phyloP scores from a whole-genome alignment of 2,888 invertebrate species.

The Mesoligia furuncula region DNA sequence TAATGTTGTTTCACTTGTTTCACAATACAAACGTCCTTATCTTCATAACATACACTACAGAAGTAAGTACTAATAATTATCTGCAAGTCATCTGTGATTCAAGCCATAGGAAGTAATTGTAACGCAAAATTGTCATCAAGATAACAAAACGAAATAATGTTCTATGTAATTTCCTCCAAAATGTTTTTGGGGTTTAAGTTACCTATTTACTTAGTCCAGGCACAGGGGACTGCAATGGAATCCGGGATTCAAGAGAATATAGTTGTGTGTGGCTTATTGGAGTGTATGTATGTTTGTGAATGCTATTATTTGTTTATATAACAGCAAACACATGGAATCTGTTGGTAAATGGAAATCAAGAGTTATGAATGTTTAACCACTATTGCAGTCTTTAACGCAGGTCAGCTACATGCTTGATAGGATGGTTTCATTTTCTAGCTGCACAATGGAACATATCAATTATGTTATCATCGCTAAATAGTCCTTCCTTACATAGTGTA shows the following conservation, averaged over 20 bases:
- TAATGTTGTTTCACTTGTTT: background rate
- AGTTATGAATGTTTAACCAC: constrained; percentile 13
- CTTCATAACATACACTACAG: constrained; percentile 32
- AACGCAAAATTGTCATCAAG: background rate
- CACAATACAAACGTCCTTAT: constrained; percentile 30
- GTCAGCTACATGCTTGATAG: constrained; percentile 12
- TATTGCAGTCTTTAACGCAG: constrained; percentile 1
- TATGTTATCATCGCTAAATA: background rate
- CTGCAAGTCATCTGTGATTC: constrained; percentile 28
- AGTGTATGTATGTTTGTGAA: constrained; percentile 1
- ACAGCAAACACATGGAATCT: constrained; percentile 25
- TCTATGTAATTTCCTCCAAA: background rate
- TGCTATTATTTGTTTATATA: constrained; percentile 28
- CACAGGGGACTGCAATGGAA: background rate
- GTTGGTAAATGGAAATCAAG: constrained; percentile 4
- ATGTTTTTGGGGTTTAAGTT: background rate
- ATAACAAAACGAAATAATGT: constrained; percentile 4
- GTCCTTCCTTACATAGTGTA: too few species aligned
- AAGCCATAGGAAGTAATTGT: constrained; percentile 25
- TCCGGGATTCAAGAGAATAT: background rate
- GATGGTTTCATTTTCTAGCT: constrained; percentile 6
- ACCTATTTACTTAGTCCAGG: background rate
- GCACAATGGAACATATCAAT: constrained; percentile 12
- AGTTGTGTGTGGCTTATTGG: background rate
- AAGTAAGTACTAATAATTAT: constrained; percentile 1